phyloP scores from a whole-genome alignment of 2,888 invertebrate species.

The Pristionchus entomophagus region DNA sequence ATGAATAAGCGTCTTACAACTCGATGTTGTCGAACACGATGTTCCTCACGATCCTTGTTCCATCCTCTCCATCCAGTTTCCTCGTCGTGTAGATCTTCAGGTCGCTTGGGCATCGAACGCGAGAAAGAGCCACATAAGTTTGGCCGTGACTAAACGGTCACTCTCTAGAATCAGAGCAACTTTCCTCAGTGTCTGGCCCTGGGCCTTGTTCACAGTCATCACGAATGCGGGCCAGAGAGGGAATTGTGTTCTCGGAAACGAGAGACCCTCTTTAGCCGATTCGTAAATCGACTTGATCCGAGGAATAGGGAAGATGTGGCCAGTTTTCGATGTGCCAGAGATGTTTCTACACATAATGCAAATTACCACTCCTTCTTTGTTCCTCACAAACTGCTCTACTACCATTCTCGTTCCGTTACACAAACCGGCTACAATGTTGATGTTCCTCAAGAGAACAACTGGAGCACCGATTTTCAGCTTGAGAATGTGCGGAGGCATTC shows the following conservation, averaged over 20 bases:
- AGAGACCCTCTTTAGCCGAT: background rate
- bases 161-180: conserved; percentile 23
- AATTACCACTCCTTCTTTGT: conserved; percentile 10
- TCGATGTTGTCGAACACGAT: background rate
- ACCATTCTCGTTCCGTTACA: conserved; percentile 59
- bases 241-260: conserved; percentile 18
- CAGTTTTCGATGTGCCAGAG: background rate
- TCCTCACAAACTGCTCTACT: conserved; percentile 47
- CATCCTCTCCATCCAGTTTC: too few species aligned
- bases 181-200: conserved; percentile 27
- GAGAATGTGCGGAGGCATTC: conserved; percentile 54
- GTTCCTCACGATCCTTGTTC: background rate
- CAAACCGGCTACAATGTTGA: conserved; percentile 54
- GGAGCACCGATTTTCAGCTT: conserved; percentile 49
- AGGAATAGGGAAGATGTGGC: background rate
- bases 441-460: conserved; percentile 56
- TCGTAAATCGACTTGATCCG: background rate
- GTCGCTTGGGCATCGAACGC: conserved; percentile 46
- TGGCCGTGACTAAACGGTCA: conserved; percentile 57
- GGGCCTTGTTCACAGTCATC: conserved; percentile 32
- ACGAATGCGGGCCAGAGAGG: conserved; percentile 10
- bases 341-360: background rate
- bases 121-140: conserved; percentile 59
- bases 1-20: too few species aligned
- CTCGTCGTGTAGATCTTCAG: conserved; percentile 23